Conservation (phyloP, 2,888 invertebrate genomes). For the Dicyrtoma fusca region DNA sequence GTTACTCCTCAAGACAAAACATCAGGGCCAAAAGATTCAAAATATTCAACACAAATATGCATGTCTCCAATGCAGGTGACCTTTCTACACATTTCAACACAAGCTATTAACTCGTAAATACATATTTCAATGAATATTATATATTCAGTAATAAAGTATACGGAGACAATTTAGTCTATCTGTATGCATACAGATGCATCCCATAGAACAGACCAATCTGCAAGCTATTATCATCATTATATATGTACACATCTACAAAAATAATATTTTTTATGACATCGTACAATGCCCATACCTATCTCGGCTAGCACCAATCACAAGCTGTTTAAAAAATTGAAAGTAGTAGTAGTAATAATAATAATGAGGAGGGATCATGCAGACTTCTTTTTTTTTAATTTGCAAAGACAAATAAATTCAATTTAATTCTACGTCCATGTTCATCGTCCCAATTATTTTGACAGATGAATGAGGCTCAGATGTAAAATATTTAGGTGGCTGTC, state of each 20-base stretch:
- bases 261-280: too few species aligned
- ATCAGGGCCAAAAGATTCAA: conserved; percentile 12
- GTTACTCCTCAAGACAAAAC: not conserved
- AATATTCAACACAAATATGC: conserved; percentile 11
- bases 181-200: too few species aligned
- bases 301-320: not conserved
- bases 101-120: too few species aligned
- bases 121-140: too few species aligned
- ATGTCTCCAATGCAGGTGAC: not conserved
- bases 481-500: conserved; percentile 1
- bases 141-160: too few species aligned
- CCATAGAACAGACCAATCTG: too few species aligned
- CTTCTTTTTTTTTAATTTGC: not conserved
- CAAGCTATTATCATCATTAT: too few species aligned
- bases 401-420: too few species aligned
- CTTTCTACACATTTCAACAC: conserved; percentile 20
- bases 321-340: too few species aligned
- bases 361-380: not conserved
- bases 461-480: not conserved
- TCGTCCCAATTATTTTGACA: conserved; percentile 17
- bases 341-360: not conserved
- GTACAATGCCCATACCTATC: too few species aligned
- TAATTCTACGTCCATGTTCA: not conserved
- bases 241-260: too few species aligned
- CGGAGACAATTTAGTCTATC: too few species aligned